Conservation (phyloP, 2,888 invertebrate genomes). For the Eumacrocentrus americanus region DNA sequence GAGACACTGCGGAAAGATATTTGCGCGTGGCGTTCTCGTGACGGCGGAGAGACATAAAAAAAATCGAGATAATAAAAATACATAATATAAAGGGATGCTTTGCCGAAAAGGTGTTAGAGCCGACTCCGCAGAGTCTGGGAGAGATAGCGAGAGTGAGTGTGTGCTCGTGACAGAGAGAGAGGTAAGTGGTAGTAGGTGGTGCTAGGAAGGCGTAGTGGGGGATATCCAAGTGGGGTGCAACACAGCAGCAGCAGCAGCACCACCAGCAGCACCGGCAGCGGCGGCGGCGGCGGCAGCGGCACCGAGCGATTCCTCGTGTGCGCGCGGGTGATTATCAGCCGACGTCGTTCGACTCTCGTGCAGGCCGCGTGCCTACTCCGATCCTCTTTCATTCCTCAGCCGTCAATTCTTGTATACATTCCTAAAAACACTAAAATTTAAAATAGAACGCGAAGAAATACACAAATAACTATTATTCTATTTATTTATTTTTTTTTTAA, state of each 20-base stretch:
- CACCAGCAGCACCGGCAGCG: constrained; percentile 24
- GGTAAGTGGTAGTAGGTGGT: constrained; percentile 22
- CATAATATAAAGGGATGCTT: background rate
- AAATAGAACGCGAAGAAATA: too few relatives aligned
- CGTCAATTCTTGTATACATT: background rate
- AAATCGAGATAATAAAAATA: constrained; percentile 3
- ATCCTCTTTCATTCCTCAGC: background rate
- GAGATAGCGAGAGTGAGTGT: background rate
- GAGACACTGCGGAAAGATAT: constrained; percentile 36
- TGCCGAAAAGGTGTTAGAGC: background rate
- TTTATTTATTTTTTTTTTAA: constrained; percentile 6
- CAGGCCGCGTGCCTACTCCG: constrained; percentile 30
- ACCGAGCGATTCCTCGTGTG: constrained; percentile 38
- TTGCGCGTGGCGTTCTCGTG: constrained; percentile 19
- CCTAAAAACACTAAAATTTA: too few relatives aligned
- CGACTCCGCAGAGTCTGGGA: background rate
- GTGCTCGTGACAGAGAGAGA: background rate
- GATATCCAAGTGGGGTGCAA: constrained; percentile 13
- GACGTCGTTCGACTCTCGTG: constrained; percentile 40
- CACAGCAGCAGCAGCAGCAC: constrained; percentile 20
- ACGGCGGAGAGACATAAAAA: background rate
- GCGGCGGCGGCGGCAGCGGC: constrained; percentile 25
- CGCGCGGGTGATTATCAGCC: constrained; percentile 41
- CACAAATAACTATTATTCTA: too few relatives aligned
- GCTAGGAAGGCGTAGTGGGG: constrained; percentile 21